Evolutionary conservation across 1,140 invertebrate genomes (phyloP), one percentile per base, ranked within the genome.

Genomic region (Apis cerana): DNA sequence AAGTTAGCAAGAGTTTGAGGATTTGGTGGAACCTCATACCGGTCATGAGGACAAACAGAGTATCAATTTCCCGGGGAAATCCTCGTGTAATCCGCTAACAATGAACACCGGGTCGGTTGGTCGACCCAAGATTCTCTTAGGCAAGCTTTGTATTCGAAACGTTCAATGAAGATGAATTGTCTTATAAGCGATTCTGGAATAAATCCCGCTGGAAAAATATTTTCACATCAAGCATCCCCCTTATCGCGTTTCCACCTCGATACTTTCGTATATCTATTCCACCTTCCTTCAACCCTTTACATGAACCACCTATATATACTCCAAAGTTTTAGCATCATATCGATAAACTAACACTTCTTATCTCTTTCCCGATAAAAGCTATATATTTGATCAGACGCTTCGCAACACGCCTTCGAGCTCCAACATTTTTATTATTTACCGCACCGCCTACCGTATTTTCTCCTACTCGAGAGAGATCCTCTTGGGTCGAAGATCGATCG

Each of bases 41-140:
- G 80, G 17, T 75, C 71, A 75, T 80, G 54, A 64, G 82, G 83
- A 89, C 88, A 88, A 89, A 87, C 84, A 74, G 82, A 87, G 88
- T 91, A 91, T 91, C 90, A 91, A 91, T 91, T 91, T 90, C 89
- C 83, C 54, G 71, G 80, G 84, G 85, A 91, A 91, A 91, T 91
- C 89, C 85, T 83, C 86, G 89, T 91, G 89, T 91, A 90, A 91
- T 88, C 86, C 88, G 82, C 54, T 84, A 85, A 91, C 90, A 90
- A 90, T 89, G 76, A 81, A 71, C 82, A 85, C 69, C 64, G 67
- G 75, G 67, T 85, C 75, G 83, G 84, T 84, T 13, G 67, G 23
- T 62, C 69, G 77, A 79, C 72, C 77, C 70, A 89, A 83, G 81
- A 86, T 64, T 84, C 77, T 78, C 80, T 78, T 69, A 62, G 61